Evolutionary conservation across 2,888 invertebrate species (phyloP).

Genomic region (Steromphala cineraria): DNA sequence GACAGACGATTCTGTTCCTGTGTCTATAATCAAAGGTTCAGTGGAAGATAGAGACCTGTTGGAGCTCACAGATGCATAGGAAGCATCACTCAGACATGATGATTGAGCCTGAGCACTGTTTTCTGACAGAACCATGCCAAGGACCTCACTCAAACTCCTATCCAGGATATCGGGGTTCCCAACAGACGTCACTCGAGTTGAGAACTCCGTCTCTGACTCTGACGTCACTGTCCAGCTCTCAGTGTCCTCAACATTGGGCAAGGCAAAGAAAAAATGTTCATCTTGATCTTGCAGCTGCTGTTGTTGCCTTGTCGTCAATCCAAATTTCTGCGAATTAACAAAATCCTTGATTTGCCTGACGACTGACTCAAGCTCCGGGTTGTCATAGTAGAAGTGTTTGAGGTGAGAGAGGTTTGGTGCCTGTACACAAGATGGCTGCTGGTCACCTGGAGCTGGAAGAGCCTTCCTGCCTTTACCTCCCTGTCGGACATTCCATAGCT

Average conservation of each 20-base stretch:
- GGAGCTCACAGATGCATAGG: no score
- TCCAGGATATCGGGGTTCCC: neutral
- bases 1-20: no score
- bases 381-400: slow-evolving; percentile 7
- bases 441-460: neutral
- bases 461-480: neutral
- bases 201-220: neutral
- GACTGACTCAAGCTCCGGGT: neutral
- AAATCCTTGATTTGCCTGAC: neutral
- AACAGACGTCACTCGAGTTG: neutral
- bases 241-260: neutral
- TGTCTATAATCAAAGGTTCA: no score
- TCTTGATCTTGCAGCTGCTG: no score
- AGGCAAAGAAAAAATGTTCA: neutral
- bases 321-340: neutral
- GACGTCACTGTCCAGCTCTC: neutral
- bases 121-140: neutral
- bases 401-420: slow-evolving; percentile 3
- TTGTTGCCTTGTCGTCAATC: neutral
- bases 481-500: neutral
- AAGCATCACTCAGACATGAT: no score
- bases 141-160: neutral
- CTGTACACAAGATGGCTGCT: neutral
- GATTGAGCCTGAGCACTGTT: no score
- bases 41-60: no score